These are phyloP conservation scores for Eledona agricola DNA, from an alignment of 2,888 invertebrate genomes.

Conservation along the genomic window DNA sequence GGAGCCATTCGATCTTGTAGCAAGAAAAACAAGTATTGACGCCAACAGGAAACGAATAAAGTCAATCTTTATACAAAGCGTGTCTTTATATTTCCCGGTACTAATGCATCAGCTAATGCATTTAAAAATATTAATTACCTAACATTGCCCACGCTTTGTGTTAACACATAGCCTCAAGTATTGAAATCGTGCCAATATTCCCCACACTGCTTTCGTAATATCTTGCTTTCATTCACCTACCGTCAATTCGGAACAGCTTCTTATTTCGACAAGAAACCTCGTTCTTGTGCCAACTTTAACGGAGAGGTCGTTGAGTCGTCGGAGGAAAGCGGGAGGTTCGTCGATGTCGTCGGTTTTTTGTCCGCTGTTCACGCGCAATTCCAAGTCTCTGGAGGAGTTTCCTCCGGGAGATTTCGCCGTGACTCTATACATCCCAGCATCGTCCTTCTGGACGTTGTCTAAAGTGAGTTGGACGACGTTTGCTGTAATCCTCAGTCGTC, in stretches of 20 bases:
- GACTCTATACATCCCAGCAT: conserved; percentile 79
- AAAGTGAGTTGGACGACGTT: conserved; percentile 79
- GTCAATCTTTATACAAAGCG: conserved; percentile 6
- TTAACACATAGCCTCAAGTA: conserved; percentile 13
- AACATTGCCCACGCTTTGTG: conserved; percentile 26
- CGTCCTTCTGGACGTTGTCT: conserved; percentile 75
- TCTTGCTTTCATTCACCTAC: conserved; percentile 41
- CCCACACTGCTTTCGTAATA: conserved; percentile 14
- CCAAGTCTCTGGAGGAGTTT: conserved; percentile 65
- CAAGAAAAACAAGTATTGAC: no score
- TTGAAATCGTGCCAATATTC: conserved; percentile 26
- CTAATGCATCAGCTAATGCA: conserved; percentile 22
- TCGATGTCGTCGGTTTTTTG: conserved; percentile 63
- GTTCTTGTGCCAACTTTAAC: conserved; percentile 91
- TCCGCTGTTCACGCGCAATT: conserved; percentile 67
- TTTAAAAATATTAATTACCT: conserved; percentile 29
- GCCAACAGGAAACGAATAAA: no score
- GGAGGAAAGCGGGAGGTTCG: conserved; percentile 83
- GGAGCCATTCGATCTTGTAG: conserved; percentile 92
- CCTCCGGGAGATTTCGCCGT: conserved; percentile 71
- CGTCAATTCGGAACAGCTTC: conserved; percentile 67
- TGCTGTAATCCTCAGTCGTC: conserved; percentile 65
- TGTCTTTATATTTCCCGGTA: conserved; percentile 1
- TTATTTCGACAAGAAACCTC: conserved; percentile 83
- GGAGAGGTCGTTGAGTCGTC: conserved; percentile 84